Conservation (phyloP, 2,888 invertebrate genomes). For the Brachyptera risi region DNA sequence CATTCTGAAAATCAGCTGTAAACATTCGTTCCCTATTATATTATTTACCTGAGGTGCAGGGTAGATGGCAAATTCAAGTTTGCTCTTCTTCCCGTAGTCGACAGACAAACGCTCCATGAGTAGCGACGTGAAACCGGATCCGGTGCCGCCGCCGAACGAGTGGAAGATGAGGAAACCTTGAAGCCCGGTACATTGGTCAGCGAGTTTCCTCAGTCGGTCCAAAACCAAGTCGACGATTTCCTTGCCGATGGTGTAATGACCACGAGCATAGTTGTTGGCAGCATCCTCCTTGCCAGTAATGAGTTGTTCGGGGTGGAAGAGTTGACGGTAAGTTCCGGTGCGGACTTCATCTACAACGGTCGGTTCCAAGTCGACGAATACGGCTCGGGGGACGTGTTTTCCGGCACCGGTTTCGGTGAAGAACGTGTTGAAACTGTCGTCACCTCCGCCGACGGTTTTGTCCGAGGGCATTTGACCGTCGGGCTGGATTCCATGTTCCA, state of each 20-base stretch:
- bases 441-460: too few species aligned
- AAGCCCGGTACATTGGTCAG: conserved; percentile 55
- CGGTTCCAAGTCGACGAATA: conserved; percentile 94
- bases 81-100: conserved; percentile 64
- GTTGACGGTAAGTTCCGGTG: conserved; percentile 65
- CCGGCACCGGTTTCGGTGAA: conserved; percentile 93
- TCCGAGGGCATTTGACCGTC: too few species aligned
- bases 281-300: conserved; percentile 76
- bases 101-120: conserved; percentile 61
- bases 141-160: conserved; percentile 58
- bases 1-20: too few species aligned
- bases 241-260: conserved; percentile 72
- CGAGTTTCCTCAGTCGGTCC: conserved; percentile 52
- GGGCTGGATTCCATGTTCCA: too few species aligned
- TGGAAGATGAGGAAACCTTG: conserved; percentile 62
- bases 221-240: conserved; percentile 54
- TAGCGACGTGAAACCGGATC: conserved; percentile 61
- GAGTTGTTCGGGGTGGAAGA: conserved; percentile 88
- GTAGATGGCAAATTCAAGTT: too few species aligned
- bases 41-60: too few species aligned
- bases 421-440: too few species aligned
- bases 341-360: conserved; percentile 82
- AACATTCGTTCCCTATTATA: too few species aligned
- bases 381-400: conserved; percentile 91
- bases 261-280: conserved; percentile 47